phyloP scores from a whole-genome alignment of 2,113 vertebrate species.

The Saguinus midas region DNA sequence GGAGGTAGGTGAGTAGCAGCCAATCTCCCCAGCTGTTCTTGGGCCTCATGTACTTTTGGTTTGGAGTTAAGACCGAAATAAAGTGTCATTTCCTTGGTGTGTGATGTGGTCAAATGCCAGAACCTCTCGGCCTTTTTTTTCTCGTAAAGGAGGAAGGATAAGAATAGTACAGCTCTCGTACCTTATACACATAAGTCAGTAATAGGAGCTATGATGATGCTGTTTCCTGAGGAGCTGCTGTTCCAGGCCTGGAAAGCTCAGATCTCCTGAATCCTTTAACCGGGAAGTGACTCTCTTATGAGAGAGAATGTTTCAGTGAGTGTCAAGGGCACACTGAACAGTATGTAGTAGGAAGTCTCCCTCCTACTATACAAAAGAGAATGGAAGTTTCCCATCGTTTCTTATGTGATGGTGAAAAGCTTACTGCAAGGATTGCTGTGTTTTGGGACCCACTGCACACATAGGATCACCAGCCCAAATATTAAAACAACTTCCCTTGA shows the following conservation, averaged over 20 bases:
- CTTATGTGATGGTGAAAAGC: background rate
- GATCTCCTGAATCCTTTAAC: background rate
- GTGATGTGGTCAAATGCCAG: background rate
- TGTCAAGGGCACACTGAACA: background rate
- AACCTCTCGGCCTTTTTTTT: background rate
- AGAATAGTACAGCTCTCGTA: background rate
- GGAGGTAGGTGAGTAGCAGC: background rate
- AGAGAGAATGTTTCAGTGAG: background rate
- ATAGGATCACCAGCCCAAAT: background rate
- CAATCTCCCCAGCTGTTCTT: background rate
- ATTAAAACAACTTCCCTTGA: background rate
- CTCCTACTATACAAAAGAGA: background rate
- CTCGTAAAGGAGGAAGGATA: background rate
- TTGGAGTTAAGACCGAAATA: conserved; percentile 6
- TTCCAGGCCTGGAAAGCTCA: background rate
- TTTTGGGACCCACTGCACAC: background rate
- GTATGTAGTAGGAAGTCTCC: background rate
- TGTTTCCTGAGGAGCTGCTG: background rate
- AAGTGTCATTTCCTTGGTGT: background rate
- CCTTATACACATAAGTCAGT: background rate
- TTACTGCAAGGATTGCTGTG: no score
- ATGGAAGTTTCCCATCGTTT: background rate
- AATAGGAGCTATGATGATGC: background rate
- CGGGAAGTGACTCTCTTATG: background rate
- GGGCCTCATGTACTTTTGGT: background rate